Evolutionary conservation across 1,140 invertebrate species (phyloP).

Genomic region (Ostrea edulis): DNA sequence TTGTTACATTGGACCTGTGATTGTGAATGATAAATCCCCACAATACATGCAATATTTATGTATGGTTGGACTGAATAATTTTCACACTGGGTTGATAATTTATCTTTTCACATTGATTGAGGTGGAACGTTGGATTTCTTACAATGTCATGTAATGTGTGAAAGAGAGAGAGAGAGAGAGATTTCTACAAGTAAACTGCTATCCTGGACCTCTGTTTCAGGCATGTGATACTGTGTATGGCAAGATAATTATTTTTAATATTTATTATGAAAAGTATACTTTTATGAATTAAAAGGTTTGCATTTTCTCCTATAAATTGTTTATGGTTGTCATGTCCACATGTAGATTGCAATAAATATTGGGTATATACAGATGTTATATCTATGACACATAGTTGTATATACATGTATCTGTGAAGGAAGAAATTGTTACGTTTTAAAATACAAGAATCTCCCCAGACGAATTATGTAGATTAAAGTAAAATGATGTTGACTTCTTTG

Average conservation of each 20-base stretch:
- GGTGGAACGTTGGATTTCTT: not conserved
- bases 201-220: not conserved
- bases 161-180: not conserved
- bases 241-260: conserved; percentile 19
- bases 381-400: not conserved
- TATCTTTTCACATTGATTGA: not conserved
- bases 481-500: not conserved
- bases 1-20: no score
- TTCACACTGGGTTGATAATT: not conserved
- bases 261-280: not conserved
- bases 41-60: no score
- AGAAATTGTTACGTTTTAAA: not conserved
- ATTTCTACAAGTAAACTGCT: not conserved
- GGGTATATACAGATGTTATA: not conserved
- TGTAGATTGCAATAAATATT: conserved; percentile 25
- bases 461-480: conserved; percentile 15
- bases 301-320: not conserved
- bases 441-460: conserved; percentile 12
- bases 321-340: not conserved
- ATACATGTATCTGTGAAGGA: not conserved
- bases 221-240: conserved; percentile 5
- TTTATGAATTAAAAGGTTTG: not conserved
- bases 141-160: not conserved
- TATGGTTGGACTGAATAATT: not conserved
- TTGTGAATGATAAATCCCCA: not conserved